phyloP scores from a whole-genome alignment of 2,113 vertebrate species.

The Oxyura jamaicensis region DNA sequence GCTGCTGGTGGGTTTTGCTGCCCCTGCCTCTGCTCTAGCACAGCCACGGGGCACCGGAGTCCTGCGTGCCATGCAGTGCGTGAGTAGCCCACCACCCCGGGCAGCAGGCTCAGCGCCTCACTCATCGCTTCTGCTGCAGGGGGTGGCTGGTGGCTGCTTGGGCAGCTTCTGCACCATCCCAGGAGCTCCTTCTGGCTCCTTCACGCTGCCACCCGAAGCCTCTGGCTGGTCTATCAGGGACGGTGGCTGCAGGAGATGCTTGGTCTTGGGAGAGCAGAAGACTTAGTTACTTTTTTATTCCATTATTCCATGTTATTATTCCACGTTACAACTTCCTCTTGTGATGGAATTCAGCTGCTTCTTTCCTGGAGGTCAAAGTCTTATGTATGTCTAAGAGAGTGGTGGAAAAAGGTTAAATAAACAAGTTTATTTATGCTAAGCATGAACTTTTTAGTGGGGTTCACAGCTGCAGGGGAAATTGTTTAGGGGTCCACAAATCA shows the following conservation, averaged over 20 bases:
- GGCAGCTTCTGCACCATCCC: neutral
- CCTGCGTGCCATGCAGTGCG: too few species aligned
- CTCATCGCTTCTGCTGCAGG: neutral
- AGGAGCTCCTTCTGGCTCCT: neutral
- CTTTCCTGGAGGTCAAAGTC: neutral
- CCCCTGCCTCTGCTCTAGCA: too few species aligned
- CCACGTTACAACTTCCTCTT: neutral
- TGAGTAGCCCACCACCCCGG: neutral
- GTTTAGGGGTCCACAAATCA: neutral
- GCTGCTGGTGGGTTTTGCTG: neutral
- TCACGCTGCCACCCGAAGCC: fast-evolving
- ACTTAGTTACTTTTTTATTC: neutral
- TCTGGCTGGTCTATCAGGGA: neutral
- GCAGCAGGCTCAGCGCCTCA: neutral
- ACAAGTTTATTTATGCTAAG: neutral
- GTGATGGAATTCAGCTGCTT: neutral
- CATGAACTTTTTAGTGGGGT: neutral
- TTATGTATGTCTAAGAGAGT: neutral
- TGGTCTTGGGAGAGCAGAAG: neutral
- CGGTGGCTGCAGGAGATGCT: neutral
- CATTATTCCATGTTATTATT: neutral
- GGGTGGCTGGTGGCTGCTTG: neutral
- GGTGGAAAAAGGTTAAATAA: neutral
- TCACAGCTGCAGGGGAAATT: neutral
- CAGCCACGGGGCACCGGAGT: neutral